Conservation (phyloP, 2,888 invertebrate species). For the Cabera pusaria region DNA sequence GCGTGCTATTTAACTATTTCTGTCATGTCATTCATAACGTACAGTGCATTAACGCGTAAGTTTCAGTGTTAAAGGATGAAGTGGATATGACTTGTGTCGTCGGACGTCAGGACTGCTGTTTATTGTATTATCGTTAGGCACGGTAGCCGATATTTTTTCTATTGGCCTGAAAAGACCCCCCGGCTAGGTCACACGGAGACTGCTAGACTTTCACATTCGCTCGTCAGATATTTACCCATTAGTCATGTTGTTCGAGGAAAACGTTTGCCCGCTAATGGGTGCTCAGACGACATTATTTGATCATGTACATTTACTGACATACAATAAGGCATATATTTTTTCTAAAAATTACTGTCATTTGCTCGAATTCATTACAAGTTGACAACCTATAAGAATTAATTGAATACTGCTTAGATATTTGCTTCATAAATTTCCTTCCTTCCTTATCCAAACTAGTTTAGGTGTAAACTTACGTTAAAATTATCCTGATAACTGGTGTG, state of each 20-base stretch:
- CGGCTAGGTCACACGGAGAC: conserved; percentile 11
- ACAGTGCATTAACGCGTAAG: conserved; percentile 54
- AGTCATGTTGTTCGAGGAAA: conserved; percentile 31
- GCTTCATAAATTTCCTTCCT: too few relatives aligned
- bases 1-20: conserved; percentile 31
- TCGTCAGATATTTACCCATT: conserved; percentile 22
- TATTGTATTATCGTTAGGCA: conserved; percentile 43
- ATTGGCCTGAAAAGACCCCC: conserved; percentile 16
- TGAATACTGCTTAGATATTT: too few relatives aligned
- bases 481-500: neutral
- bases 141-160: conserved; percentile 27
- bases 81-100: conserved; percentile 71
- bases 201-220: conserved; percentile 28
- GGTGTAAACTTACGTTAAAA: too few relatives aligned
- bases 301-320: neutral
- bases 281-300: neutral
- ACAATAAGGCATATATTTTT: too few relatives aligned
- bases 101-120: conserved; percentile 47
- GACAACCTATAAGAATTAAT: too few relatives aligned
- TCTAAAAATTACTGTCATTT: too few relatives aligned
- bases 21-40: conserved; percentile 40
- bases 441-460: too few relatives aligned
- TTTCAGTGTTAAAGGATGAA: conserved; percentile 65
- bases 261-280: conserved; percentile 15
- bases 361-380: too few relatives aligned